These are phyloP conservation scores for Nemotelus nigrinus DNA, from an alignment of 2,888 invertebrate genomes.

Conservation along the genomic window DNA sequence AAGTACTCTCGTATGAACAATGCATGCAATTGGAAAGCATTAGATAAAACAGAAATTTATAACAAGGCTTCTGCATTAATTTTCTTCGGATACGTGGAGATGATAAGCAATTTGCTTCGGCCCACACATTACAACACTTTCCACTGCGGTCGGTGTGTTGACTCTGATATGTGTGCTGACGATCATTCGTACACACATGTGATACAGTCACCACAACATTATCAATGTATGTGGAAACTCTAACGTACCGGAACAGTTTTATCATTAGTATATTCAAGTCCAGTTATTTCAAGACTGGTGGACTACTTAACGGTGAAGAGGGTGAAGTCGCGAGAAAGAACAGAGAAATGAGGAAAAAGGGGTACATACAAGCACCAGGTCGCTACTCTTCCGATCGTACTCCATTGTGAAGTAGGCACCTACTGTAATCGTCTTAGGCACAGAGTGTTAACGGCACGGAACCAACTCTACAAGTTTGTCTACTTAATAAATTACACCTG, in stretches of 20 bases:
- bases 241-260: slow-evolving; percentile 17
- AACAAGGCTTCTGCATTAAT: not conserved
- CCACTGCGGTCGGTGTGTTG: too few species aligned
- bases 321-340: too few species aligned
- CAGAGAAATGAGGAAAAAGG: not conserved
- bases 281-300: slow-evolving; percentile 7
- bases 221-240: not conserved
- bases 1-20: too few species aligned
- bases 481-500: slow-evolving; percentile 30
- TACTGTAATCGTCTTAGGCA: too few species aligned
- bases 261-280: slow-evolving; percentile 25
- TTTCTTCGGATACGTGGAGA: not conserved
- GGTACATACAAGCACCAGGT: not conserved
- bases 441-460: too few species aligned
- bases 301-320: not conserved
- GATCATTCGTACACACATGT: not conserved
- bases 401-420: too few species aligned
- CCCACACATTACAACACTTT: not conserved
- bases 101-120: slow-evolving; percentile 12
- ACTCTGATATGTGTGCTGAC: too few species aligned
- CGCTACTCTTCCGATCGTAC: too few species aligned
- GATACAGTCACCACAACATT: not conserved
- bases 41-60: not conserved
- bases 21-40: not conserved
- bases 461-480: slow-evolving; percentile 1